These are phyloP conservation scores for Gonioctena quinquepunctata DNA, from an alignment of 1,140 invertebrate species.

Conservation along the genomic window DNA sequence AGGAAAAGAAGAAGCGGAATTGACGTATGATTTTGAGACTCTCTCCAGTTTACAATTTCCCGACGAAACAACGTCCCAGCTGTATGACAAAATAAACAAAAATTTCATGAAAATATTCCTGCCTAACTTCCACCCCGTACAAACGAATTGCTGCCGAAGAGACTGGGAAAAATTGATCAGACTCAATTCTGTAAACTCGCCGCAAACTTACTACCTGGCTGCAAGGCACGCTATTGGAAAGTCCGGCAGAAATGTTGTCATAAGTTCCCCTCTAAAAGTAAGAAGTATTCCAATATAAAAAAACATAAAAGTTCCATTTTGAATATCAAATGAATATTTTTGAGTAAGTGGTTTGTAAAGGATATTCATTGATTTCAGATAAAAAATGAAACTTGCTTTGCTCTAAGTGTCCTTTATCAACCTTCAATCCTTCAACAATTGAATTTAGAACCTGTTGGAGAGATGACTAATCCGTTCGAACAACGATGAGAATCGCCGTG, in stretches of 20 bases:
- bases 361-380: constrained; percentile 66
- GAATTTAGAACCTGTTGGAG: constrained; percentile 64
- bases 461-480: constrained; percentile 77
- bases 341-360: too few species aligned
- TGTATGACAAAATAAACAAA: constrained; percentile 64
- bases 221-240: constrained; percentile 47
- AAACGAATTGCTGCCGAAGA: constrained; percentile 72
- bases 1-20: constrained; percentile 35
- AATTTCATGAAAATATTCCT: constrained; percentile 66
- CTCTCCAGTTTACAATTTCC: constrained; percentile 54
- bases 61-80: constrained; percentile 59
- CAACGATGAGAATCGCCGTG: constrained; percentile 72
- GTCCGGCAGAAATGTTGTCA: constrained; percentile 47
- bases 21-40: constrained; percentile 46
- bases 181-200: constrained; percentile 47
- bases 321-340: too few species aligned
- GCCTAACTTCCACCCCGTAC: constrained; percentile 70
- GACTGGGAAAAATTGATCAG: constrained; percentile 72
- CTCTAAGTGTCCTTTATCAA: constrained; percentile 75
- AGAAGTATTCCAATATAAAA: too few species aligned
- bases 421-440: constrained; percentile 69
- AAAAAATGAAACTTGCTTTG: constrained; percentile 76
- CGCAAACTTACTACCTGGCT: constrained; percentile 43
- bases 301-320: too few species aligned
- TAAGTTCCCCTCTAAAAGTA: constrained; percentile 79